Evolutionary conservation across 2,888 invertebrate genomes (phyloP), one percentile per base, ranked within the genome.

Genomic region (Drosophila austrosaltans): DNA sequence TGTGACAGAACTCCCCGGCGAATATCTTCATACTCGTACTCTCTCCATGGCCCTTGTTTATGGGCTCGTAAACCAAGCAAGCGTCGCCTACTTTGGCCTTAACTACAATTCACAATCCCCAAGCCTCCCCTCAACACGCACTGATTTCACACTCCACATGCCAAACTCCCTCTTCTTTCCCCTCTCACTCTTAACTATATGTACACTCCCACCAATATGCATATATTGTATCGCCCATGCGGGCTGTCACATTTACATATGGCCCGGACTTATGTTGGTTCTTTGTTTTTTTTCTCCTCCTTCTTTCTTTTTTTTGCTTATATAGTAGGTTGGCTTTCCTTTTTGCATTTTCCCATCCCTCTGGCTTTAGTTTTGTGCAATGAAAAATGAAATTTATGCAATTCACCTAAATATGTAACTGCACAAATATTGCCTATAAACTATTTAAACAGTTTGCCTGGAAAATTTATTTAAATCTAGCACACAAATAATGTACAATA

Each of bases 191-290:
- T 44, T 58, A 28, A 56, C 78, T 32, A 32, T 32, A 32, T 28
- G 5, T 32, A 70, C 63, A 30, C 12, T n/a, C 53, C 25, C 12
- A 25, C 40, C 32, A n/a, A 16, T 28, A 61, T 58, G 62, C 61
- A 63, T 53, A 58, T 70, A 48, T 48, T 48, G 48, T 48, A 48
- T 62, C 59, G 54, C 36, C 60, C 76, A 81, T 66, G 73, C 69
- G 73, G 75, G 65, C 80, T 80, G 85, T 82, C 80, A 79, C 82
- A 84, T 84, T 82, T 82, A 75, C 82, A 84, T 79, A 74, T 72
- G 79, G 72, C 62, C 69, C 63, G 65, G 75, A 77, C 78, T 75
- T 76, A 48, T 73, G 75, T 66, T 70, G 65, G 56, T 56, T 36
- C 57, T 44, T 71, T 66, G 32, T 63, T 10, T 64, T 69, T 66